Percentiles rank a stretch among this genome's conserved stretches.
Evolutionary conservation across 2,888 invertebrate species (phyloP).

Genomic region (Cryptus viduatorius): DNA sequence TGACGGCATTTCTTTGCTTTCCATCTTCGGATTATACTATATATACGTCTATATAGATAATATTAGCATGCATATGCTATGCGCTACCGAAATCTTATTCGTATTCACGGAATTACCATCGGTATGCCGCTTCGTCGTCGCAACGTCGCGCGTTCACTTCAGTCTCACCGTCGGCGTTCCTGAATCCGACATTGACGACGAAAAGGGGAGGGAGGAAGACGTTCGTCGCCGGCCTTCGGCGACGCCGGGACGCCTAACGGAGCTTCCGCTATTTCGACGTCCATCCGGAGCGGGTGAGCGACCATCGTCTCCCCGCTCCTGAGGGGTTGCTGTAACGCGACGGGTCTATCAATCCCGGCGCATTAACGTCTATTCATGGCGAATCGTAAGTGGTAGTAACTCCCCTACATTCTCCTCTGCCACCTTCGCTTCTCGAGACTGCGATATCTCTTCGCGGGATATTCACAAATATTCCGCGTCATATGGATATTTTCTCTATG

Average conservation of each 20-base stretch:
- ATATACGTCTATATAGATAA: no score
- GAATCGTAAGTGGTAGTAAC: constrained; percentile 8
- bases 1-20: not conserved
- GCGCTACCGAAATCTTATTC: constrained; percentile 12
- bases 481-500: not conserved
- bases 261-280: constrained; percentile 60
- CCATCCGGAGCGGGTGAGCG: constrained; percentile 48
- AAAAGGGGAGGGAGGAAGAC: constrained; percentile 28
- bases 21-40: constrained; percentile 2
- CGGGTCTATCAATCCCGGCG: constrained; percentile 55
- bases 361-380: constrained; percentile 60
- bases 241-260: constrained; percentile 55
- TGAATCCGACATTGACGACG: constrained; percentile 46
- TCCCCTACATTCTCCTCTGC: not conserved
- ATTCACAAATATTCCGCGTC: not conserved
- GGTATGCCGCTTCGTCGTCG: constrained; percentile 45
- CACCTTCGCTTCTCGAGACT: constrained; percentile 7
- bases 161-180: constrained; percentile 41
- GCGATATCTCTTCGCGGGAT: not conserved
- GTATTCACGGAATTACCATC: constrained; percentile 43
- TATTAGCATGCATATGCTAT: not conserved
- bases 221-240: constrained; percentile 49
- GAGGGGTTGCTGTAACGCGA: constrained; percentile 17
- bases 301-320: constrained; percentile 9
- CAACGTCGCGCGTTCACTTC: constrained; percentile 36